Conservation (phyloP, 2,113 vertebrate genomes). For the Vulpes ferrilata region DNA sequence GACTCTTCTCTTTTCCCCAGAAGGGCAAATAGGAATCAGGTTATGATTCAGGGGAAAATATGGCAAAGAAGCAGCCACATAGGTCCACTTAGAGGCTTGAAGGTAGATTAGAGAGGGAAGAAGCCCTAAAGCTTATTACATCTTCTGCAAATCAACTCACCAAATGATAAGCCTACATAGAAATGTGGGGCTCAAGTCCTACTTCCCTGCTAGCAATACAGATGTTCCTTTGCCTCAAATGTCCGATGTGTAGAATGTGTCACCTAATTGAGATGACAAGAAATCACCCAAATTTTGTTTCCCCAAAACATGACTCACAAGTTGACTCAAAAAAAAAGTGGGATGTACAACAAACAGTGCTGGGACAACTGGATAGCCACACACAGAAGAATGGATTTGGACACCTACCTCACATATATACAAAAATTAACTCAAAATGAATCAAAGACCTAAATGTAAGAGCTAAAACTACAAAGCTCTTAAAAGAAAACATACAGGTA, state of each 20-base stretch:
- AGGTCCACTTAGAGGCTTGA: not conserved
- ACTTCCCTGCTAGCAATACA: not conserved
- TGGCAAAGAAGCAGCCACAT: not conserved
- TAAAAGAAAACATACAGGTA: not conserved
- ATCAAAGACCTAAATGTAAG: slow-evolving; percentile 12
- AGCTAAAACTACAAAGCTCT: not conserved
- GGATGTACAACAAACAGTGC: not conserved
- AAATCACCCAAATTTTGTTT: not conserved
- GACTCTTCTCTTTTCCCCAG: not conserved
- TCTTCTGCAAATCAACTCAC: not conserved
- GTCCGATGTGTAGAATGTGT: not conserved
- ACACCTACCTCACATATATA: not conserved
- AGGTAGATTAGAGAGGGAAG: not conserved
- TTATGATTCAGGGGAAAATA: not conserved
- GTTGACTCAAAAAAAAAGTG: not conserved
- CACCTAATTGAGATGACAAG: not conserved
- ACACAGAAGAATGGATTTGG: not conserved
- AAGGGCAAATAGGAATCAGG: not conserved
- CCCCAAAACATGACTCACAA: not conserved
- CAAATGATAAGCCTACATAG: not conserved
- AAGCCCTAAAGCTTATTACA: not conserved
- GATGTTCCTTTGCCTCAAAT: not conserved
- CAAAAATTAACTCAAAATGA: slow-evolving; percentile 27
- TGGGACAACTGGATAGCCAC: not conserved
- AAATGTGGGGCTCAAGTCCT: not conserved